A percentile compares a stretch with the other conserved stretches of the same genome.
These are phyloP conservation scores for Riparia riparia DNA, from an alignment of 2,113 vertebrate species.

Conservation along the genomic window DNA sequence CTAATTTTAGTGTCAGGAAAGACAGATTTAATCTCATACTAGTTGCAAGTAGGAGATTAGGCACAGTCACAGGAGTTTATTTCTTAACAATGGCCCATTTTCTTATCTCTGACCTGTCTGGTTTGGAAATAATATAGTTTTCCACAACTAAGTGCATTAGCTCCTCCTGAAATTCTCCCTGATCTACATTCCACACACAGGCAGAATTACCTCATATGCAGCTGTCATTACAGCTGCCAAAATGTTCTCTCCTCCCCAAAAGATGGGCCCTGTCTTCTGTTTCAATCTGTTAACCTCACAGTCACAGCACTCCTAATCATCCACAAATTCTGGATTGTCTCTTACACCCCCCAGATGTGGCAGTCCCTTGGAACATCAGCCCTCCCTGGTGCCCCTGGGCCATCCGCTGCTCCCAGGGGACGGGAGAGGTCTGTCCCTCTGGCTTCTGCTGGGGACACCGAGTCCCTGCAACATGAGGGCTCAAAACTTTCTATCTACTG, in stretches of 20 bases:
- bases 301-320: not conserved
- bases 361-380: not conserved
- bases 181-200: rapidly evolving
- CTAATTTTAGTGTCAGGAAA: not conserved
- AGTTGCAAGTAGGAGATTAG: not conserved
- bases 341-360: not conserved
- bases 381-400: not conserved
- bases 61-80: not conserved
- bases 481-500: not conserved
- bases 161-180: not conserved
- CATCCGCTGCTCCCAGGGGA: not conserved
- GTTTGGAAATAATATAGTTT: not conserved
- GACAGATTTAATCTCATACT: not conserved
- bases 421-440: not conserved
- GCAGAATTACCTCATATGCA: not conserved
- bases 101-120: not conserved
- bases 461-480: rapidly evolving
- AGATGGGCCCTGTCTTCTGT: not conserved
- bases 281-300: not conserved
- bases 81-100: not conserved
- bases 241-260: not conserved
- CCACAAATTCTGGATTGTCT: not conserved
- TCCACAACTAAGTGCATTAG: not conserved
- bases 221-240: not conserved
- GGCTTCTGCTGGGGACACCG: not conserved